phyloP scores from a whole-genome alignment of 2,888 invertebrate genomes.

The Cylloceria caligata region DNA sequence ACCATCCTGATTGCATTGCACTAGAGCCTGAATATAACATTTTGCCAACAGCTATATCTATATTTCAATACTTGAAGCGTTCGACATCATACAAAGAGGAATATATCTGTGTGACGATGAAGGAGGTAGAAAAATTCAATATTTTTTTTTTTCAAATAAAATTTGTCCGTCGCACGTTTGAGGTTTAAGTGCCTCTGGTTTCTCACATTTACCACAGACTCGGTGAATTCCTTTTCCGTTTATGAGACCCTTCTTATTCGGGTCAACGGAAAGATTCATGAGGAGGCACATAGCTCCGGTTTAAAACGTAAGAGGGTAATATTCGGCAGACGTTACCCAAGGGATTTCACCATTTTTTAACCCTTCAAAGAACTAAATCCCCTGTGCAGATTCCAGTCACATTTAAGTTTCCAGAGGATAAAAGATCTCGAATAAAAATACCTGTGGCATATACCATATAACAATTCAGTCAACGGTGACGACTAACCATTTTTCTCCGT shows the following conservation, averaged over 20 bases:
- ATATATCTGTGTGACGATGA: neutral
- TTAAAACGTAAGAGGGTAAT: conserved; percentile 6
- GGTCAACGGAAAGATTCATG: conserved; percentile 10
- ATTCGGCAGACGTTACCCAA: neutral
- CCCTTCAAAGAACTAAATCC: neutral
- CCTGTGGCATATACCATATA: neutral
- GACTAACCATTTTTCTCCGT: neutral
- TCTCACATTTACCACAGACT: conserved; percentile 1
- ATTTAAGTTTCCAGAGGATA: neutral
- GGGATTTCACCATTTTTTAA: neutral
- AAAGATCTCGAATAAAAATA: neutral
- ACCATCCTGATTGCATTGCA: no score
- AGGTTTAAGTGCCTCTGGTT: neutral
- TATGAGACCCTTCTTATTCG: neutral
- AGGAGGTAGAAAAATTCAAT: neutral
- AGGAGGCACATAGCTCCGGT: conserved; percentile 1
- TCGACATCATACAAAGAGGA: no score
- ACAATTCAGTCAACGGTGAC: neutral
- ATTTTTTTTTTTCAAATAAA: no score
- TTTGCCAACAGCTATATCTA: no score
- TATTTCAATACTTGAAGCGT: no score
- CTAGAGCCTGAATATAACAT: no score
- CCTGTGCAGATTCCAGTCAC: neutral
- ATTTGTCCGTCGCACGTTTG: neutral
- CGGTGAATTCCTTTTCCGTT: neutral